These are phyloP conservation scores for Agrochola litura DNA, from an alignment of 2,888 invertebrate genomes.

Conservation along the genomic window DNA sequence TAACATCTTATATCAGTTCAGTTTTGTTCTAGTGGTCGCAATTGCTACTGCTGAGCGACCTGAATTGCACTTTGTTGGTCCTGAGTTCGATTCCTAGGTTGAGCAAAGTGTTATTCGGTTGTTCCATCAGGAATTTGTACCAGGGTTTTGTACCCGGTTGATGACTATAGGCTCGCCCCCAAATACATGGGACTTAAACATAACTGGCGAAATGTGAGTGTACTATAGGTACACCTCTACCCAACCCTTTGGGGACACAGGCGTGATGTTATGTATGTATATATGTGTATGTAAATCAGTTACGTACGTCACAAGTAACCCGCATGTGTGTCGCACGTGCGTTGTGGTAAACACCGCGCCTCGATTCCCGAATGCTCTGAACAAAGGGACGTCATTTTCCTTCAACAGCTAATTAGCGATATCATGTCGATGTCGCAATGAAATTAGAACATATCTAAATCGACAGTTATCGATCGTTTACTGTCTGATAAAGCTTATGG, in stretches of 20 bases:
- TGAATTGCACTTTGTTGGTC: too few relatives aligned
- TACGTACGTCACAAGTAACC: slow-evolving; percentile 7
- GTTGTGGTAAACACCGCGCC: background rate
- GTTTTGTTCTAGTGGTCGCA: background rate
- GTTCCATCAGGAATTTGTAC: background rate
- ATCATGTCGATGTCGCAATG: background rate
- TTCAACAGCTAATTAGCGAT: slow-evolving; percentile 3
- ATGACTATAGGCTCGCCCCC: background rate
- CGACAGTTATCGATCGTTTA: background rate
- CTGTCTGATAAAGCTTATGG: background rate
- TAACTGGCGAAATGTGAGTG: background rate
- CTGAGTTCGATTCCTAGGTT: background rate
- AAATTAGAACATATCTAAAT: background rate
- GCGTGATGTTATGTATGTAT: background rate
- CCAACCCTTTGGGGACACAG: too few relatives aligned
- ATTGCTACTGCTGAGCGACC: background rate
- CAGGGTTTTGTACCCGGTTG: background rate
- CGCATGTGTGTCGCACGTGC: slow-evolving; percentile 11
- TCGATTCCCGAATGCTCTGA: background rate
- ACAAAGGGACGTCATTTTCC: slow-evolving; percentile 18
- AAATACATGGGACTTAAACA: background rate
- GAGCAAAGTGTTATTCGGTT: background rate
- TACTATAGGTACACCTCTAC: background rate
- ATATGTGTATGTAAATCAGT: background rate
- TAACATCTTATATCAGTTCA: background rate